Base-by-base conservation (phyloP, 2,888 invertebrate genomes). In the Brenthis hecate region DNA sequence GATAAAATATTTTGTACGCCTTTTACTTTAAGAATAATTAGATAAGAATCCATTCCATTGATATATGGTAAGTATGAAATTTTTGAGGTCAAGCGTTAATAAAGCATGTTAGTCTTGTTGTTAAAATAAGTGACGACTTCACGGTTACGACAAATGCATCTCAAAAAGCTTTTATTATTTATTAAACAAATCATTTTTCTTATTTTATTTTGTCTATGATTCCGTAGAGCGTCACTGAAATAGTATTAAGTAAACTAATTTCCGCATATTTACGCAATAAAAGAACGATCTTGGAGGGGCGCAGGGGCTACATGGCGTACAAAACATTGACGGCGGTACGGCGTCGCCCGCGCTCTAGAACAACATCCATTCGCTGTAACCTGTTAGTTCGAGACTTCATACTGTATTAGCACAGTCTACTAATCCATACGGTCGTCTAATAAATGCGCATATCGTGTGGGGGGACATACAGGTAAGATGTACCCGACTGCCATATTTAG, bases 251-350 rank as follows among this genome's bases (percentile, higher is more conserved):
- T 55, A 66, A 28, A 60, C 66, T n/a, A 32, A 70, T 67, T 62
- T 69, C 78, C 83, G 81, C 77, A 91, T 92, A 92, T 86, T 92
- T 92, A 92, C 92, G 87, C 88, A 85, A 86, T 91, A 90, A 91
- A 91, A 92, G 85, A 80, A 91, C 80, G 90, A 91, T 84, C 85
- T 85, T 77, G 82, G 85, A 77, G 81, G 78, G 72, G 86, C 82
- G 86, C 89, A 88, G 79, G 85, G 82, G 75, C 83, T 88, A 89
- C 89, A 89, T 79, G 89, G 86, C 81, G 91, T 82, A 89, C 92
- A 92, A 85, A 92, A 90, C 88, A 92, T 84, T 81, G 91, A 86
- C 73, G 92, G 75, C 75, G 85, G 83, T 85, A 89, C 90, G 76
- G 89, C 83, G 84, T 92, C 92, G 76, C 78, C 78, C 85, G 86